phyloP scores from a whole-genome alignment of 2,888 invertebrate species.

The Nemotelus pantherinus region DNA sequence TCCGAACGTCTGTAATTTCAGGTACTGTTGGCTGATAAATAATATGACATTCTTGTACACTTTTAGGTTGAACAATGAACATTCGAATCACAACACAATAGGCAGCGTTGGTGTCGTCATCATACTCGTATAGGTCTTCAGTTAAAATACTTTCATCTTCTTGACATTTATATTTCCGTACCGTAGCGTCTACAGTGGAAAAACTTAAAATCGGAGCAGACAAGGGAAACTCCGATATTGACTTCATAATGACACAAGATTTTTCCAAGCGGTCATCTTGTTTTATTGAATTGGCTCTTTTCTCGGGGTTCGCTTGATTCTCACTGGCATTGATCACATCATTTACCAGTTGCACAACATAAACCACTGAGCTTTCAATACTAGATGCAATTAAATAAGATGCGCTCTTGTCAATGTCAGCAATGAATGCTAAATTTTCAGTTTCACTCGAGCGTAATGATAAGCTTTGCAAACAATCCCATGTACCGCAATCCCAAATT shows the following conservation, averaged over 20 bases:
- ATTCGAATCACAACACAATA: conserved; percentile 69
- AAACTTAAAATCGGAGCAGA: conserved; percentile 90
- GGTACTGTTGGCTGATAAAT: conserved; percentile 68
- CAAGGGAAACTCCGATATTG: conserved; percentile 85
- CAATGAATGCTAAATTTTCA: conserved; percentile 62
- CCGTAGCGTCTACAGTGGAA: conserved; percentile 83
- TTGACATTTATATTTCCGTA: conserved; percentile 65
- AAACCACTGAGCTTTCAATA: conserved; percentile 83
- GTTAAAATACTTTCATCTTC: conserved; percentile 63
- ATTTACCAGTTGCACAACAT: conserved; percentile 79
- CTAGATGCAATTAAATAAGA: conserved; percentile 89
- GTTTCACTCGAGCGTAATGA: conserved; percentile 67
- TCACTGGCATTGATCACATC: conserved; percentile 46
- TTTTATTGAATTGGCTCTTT: conserved; percentile 4
- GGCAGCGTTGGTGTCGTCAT: conserved; percentile 68
- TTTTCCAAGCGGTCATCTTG: conserved; percentile 12
- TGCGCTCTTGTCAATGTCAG: conserved; percentile 85
- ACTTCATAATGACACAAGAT: conserved; percentile 72
- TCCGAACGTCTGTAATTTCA: conserved; percentile 57
- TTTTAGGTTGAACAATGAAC: conserved; percentile 88
- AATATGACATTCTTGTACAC: conserved; percentile 85
- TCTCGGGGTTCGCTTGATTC: neutral
- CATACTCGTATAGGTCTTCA: conserved; percentile 71
- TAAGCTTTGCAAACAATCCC: conserved; percentile 92
- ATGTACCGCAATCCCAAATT: conserved; percentile 93